Conservation (phyloP, 2,797 vertebrate genomes). For the Halcyon badia region DNA sequence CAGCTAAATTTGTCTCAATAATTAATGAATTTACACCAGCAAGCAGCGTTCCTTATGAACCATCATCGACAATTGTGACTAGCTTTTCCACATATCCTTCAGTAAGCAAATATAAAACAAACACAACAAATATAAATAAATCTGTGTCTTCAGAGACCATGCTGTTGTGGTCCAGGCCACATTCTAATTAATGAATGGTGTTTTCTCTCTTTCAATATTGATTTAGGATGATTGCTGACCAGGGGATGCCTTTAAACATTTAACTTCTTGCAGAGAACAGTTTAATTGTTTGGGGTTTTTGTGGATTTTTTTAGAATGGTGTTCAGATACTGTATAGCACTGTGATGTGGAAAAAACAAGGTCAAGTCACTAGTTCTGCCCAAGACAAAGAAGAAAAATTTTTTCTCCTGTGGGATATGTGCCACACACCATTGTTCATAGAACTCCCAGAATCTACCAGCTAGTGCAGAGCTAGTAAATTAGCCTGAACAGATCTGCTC, state of each 20-base stretch:
- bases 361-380: background rate
- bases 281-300: background rate
- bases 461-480: background rate
- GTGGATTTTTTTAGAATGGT: background rate
- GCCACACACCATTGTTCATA: background rate
- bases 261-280: background rate
- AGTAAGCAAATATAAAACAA: background rate
- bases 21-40: slow-evolving; percentile 49
- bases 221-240: slow-evolving; percentile 43
- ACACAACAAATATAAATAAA: background rate
- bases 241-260: slow-evolving; percentile 25
- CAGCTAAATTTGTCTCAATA: slow-evolving; percentile 52
- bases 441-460: background rate
- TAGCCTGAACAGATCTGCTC: background rate
- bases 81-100: slow-evolving; percentile 9
- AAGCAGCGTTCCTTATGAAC: slow-evolving; percentile 26
- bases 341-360: background rate
- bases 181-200: slow-evolving; percentile 30
- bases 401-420: background rate
- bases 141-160: background rate
- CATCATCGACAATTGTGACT: background rate
- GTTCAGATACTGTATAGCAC: background rate
- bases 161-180: background rate
- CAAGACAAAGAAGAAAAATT: background rate
- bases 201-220: slow-evolving; percentile 47